Evolutionary conservation across 2,888 invertebrate species (phyloP), one percentile per base, ranked within the genome.

Genomic region (Sesamia inferens): DNA sequence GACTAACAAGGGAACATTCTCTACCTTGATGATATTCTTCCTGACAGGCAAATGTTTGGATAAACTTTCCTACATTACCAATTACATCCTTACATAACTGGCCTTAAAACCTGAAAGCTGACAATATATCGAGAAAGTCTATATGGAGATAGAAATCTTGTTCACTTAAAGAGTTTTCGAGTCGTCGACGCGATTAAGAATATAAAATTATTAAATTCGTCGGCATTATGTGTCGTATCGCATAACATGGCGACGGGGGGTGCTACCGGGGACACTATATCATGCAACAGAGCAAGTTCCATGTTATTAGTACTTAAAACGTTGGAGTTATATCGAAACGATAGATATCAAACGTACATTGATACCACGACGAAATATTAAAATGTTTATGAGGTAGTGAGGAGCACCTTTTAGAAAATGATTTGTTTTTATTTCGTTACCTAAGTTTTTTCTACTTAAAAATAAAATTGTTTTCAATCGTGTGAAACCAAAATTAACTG

Each of bases 211-310:
- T 86, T 85, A 86, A 88, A 90, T 89, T 90, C 84, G 91, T 92
- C 93, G 92, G 91, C 91, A 88, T 85, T 89, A 92, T 91, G 93
- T 93, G 93, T 94, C 91, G 94, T 93, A 91, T 91, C 92, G 90
- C 92, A 93, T 95, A 93, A 91, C 93, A 87, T 82, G 86, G 68
- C 95, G 88, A 93, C 94, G 89, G 95, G 96, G 92, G 95, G 93
- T 91, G 95, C 96, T 95, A 96, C 96, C 88, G 94, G 91, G 84
- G 90, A 89, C 88, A 88, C 87, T 92, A 92, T 92, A 92, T 92
- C 92, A 93, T 88, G 85, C 83, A 76, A 78, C 82, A 72, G 80
- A 83, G 76, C 82, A 85, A 83, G 75, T 71, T 85, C 69, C 67
- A 86, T 87, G 90, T 93, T 93, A 93, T 93, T 93, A 93, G 93